Conservation (phyloP, 2,797 vertebrate species). For the Oophaga sylvatica region DNA sequence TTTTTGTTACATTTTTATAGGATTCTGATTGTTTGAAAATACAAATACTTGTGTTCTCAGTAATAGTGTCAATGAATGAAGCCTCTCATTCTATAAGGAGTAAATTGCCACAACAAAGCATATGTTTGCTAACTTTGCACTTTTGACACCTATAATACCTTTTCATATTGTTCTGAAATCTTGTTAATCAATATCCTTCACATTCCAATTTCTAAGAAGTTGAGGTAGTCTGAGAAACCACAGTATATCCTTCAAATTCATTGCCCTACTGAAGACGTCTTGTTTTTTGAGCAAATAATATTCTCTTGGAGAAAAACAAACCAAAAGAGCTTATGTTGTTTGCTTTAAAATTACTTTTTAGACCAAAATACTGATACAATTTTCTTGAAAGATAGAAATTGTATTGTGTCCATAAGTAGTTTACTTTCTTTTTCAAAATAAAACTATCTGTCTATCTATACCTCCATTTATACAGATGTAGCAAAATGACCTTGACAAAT, state of each 20-base stretch:
- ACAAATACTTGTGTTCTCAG: background rate
- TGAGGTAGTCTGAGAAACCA: conserved; percentile 20
- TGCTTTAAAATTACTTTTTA: conserved; percentile 40
- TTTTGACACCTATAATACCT: conserved; percentile 60
- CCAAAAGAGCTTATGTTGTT: conserved; percentile 34
- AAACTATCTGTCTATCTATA: background rate
- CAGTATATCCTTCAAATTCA: conserved; percentile 40
- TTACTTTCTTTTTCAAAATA: background rate
- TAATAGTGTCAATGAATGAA: conserved; percentile 25
- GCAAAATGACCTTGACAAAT: background rate
- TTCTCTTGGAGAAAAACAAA: conserved; percentile 28
- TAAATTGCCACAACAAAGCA: conserved; percentile 44
- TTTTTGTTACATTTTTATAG: background rate
- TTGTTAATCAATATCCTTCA: conserved; percentile 59
- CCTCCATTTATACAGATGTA: background rate
- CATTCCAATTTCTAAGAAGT: conserved; percentile 49
- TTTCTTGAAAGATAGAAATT: conserved; percentile 2
- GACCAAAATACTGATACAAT: background rate
- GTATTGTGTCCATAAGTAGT: background rate
- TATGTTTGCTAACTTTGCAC: conserved; percentile 59
- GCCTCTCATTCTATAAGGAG: background rate
- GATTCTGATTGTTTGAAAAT: conserved; percentile 2
- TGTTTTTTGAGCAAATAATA: conserved; percentile 47
- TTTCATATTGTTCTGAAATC: conserved; percentile 60
- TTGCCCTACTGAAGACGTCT: conserved; percentile 25